Evolutionary conservation across 2,797 vertebrate species (phyloP).

Genomic region (Tenualosa thibaudeaui): DNA sequence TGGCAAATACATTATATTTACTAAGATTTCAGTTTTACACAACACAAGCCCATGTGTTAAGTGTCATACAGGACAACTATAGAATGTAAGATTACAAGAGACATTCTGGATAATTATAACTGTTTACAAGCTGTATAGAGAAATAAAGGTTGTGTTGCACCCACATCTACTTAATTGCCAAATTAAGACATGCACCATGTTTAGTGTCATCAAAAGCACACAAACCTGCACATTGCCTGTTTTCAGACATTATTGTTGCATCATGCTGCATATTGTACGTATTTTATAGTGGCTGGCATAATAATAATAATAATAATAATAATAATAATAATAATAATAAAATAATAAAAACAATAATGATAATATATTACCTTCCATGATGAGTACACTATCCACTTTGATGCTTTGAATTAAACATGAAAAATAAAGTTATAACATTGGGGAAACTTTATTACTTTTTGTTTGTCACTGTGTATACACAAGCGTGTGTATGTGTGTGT

Average conservation of each 20-base stretch:
- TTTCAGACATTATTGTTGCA: no score
- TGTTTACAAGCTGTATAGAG: background rate
- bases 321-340: no score
- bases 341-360: no score
- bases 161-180: background rate
- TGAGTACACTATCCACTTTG: background rate
- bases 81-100: background rate
- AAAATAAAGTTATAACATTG: constrained; percentile 38
- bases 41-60: background rate
- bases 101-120: background rate
- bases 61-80: background rate
- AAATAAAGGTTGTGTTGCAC: background rate
- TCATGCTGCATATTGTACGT: background rate
- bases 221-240: background rate
- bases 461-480: constrained; percentile 46
- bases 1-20: background rate
- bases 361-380: background rate
- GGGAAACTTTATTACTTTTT: constrained; percentile 54
- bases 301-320: background rate
- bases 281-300: background rate
- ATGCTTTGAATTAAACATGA: constrained; percentile 35
- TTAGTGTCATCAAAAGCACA: background rate
- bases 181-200: background rate
- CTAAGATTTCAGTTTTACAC: background rate
- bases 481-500: constrained; percentile 12